A percentile compares a stretch with the other conserved stretches of the same genome.
Evolutionary conservation across 1,140 invertebrate genomes (phyloP).

Genomic region (Whitmania pigra): DNA sequence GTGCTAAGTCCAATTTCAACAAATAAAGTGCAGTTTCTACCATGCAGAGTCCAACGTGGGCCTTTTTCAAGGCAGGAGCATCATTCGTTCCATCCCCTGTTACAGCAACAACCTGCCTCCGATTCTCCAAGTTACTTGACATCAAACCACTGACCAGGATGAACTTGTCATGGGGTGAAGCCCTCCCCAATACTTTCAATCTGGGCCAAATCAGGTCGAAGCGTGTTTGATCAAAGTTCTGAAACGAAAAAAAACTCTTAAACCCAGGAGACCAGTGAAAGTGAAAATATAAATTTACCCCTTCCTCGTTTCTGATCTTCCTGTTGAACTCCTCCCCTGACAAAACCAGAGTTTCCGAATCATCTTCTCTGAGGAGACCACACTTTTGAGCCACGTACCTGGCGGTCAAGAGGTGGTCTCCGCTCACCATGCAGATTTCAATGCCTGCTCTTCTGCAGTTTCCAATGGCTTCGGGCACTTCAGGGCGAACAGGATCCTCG

Average conservation of each 20-base stretch:
- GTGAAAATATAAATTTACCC: not conserved
- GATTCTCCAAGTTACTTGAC: conserved; percentile 49
- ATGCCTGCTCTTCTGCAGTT: conserved; percentile 97
- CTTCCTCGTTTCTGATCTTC: not conserved
- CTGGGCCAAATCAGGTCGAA: conserved; percentile 95
- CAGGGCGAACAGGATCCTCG: conserved; percentile 91
- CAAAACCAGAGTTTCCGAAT: not conserved
- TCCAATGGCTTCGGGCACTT: conserved; percentile 89
- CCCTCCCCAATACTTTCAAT: conserved; percentile 82
- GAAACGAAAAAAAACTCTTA: conserved; percentile 16
- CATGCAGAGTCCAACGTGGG: conserved; percentile 97
- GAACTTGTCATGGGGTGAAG: conserved; percentile 96
- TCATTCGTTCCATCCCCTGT: conserved; percentile 67
- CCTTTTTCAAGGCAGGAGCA: conserved; percentile 14
- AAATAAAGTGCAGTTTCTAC: conserved; percentile 49
- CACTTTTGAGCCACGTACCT: conserved; percentile 59
- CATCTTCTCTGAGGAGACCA: conserved; percentile 50
- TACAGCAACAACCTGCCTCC: conserved; percentile 95
- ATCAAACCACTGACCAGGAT: conserved; percentile 68
- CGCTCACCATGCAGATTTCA: conserved; percentile 56
- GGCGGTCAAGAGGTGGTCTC: conserved; percentile 68
- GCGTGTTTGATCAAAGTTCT: conserved; percentile 52
- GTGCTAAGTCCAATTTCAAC: not conserved
- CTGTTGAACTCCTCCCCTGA: not conserved
- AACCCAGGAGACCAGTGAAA: not conserved